These are phyloP conservation scores for Tenualosa ilisha DNA, from an alignment of 2,797 vertebrate species.

Conservation along the genomic window DNA sequence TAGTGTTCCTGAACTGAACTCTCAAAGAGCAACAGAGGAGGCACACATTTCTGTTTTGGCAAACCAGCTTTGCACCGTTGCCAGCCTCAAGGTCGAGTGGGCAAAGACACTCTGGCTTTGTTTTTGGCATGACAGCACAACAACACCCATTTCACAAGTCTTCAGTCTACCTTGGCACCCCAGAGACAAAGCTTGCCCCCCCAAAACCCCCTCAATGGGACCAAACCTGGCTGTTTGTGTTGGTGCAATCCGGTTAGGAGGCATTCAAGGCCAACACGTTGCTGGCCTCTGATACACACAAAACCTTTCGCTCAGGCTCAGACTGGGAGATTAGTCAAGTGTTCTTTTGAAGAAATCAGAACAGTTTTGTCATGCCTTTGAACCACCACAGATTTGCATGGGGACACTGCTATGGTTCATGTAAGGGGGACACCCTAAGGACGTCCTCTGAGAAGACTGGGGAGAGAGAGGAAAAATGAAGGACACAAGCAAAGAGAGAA, in stretches of 20 bases:
- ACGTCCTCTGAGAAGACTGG: constrained; percentile 23
- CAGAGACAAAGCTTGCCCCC: constrained; percentile 8
- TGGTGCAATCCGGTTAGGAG: constrained; percentile 44
- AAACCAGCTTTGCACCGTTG: background rate
- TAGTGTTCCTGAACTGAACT: background rate
- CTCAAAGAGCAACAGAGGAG: background rate
- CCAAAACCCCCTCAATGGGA: constrained; percentile 8
- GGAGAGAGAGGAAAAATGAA: background rate
- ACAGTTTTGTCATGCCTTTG: constrained; percentile 32
- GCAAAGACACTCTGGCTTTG: background rate
- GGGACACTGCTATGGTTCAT: constrained; percentile 4
- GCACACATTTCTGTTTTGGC: background rate
- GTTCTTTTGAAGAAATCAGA: constrained; percentile 35
- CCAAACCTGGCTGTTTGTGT: constrained; percentile 24
- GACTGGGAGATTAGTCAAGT: constrained; percentile 30
- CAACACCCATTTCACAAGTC: constrained; percentile 17
- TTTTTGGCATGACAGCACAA: constrained; percentile 16
- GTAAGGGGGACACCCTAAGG: constrained; percentile 15
- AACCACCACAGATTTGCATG: constrained; percentile 28
- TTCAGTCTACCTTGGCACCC: constrained; percentile 9
- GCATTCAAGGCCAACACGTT: constrained; percentile 34
- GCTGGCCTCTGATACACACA: constrained; percentile 37
- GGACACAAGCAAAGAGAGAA: background rate
- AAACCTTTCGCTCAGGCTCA: constrained; percentile 24
- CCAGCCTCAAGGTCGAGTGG: background rate